These are phyloP conservation scores for Aproaerema taeniolella DNA, from an alignment of 2,888 invertebrate species.

Conservation along the genomic window DNA sequence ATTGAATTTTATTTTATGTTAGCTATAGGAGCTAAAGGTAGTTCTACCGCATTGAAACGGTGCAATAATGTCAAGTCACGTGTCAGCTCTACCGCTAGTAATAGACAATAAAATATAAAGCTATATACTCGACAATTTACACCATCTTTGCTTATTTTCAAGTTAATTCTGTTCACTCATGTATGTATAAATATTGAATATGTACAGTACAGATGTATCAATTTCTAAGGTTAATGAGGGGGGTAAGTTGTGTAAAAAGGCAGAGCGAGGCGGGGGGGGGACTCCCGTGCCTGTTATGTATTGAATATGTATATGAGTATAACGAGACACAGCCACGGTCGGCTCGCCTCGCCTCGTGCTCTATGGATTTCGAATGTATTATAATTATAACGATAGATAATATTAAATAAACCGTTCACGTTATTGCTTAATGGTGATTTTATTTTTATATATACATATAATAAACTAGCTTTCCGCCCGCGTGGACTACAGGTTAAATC, in stretches of 20 bases:
- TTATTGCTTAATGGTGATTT: constrained; percentile 53
- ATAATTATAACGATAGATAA: constrained; percentile 47
- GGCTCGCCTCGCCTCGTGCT: constrained; percentile 8
- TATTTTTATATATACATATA: too few relatives aligned
- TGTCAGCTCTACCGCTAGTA: constrained; percentile 10
- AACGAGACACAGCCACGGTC: too few relatives aligned
- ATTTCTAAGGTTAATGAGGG: constrained; percentile 6
- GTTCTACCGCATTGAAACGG: constrained; percentile 9
- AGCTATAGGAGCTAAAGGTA: constrained; percentile 1
- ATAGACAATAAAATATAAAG: constrained; percentile 20
- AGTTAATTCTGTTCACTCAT: constrained; percentile 20
- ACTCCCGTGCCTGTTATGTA: constrained; percentile 7
- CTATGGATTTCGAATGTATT: constrained; percentile 53
- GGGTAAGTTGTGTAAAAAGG: constrained; percentile 38
- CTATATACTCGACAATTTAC: constrained; percentile 14
- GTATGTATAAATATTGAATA: constrained; percentile 26
- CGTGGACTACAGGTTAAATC: too few relatives aligned
- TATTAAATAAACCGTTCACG: constrained; percentile 72
- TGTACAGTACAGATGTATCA: constrained; percentile 28
- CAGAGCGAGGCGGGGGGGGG: constrained; percentile 16
- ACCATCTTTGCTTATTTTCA: constrained; percentile 12
- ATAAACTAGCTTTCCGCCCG: too few relatives aligned
- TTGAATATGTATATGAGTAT: constrained; percentile 47
- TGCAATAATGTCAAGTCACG: constrained; percentile 17
- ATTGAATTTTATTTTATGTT: constrained; percentile 5